Percentiles rank a stretch among this genome's conserved stretches.
Conservation (phyloP, 2,113 vertebrate species). For the Eulacestoma nigropectus region DNA sequence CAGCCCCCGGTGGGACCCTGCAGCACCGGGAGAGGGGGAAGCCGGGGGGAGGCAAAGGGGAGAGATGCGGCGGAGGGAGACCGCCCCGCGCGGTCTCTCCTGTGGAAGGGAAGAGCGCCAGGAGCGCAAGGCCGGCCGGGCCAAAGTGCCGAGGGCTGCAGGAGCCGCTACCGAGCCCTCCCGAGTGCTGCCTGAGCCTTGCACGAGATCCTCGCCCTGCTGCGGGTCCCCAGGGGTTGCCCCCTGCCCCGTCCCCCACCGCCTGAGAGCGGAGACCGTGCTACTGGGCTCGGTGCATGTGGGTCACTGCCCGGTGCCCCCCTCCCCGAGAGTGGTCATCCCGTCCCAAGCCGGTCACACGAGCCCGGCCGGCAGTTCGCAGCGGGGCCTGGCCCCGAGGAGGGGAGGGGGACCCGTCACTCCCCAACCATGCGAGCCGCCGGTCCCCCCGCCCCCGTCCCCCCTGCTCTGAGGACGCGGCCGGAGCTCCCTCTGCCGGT, state of each 20-base stretch:
- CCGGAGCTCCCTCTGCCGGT: constrained; percentile 51
- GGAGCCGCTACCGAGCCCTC: background rate
- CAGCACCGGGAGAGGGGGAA: background rate
- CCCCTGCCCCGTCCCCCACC: too few relatives aligned
- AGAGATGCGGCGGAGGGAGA: background rate
- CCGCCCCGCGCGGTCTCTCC: background rate
- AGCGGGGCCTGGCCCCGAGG: background rate
- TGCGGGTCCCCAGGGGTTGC: background rate
- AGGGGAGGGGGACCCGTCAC: background rate
- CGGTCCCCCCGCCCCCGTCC: background rate
- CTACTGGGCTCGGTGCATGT: background rate
- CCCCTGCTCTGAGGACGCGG: background rate
- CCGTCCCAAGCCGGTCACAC: background rate
- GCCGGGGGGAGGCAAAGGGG: background rate
- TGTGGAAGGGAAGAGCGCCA: background rate
- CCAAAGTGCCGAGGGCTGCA: background rate
- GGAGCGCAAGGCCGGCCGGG: background rate
- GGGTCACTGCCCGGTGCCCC: background rate
- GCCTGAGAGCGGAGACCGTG: background rate
- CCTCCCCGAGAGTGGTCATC: background rate
- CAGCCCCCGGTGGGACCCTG: background rate
- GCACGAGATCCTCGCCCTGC: background rate
- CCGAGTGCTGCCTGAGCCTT: background rate
- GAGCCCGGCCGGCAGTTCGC: background rate
- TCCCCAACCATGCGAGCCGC: background rate